Base-by-base conservation (phyloP, 2,113 vertebrate genomes). In the Heliornis fulica region DNA sequence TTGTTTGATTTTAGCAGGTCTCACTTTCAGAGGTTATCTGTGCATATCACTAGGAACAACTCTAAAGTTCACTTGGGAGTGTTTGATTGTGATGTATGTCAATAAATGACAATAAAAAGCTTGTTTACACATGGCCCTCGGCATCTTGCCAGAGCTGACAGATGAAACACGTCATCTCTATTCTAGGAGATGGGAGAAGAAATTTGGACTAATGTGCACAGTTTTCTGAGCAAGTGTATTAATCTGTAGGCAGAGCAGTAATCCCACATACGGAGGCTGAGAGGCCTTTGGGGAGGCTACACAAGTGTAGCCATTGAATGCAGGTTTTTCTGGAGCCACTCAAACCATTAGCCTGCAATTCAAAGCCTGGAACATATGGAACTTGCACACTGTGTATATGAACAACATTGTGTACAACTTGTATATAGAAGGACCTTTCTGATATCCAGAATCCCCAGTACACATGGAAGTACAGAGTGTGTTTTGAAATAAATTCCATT, bases 401-500 rank as follows among this genome's bases (percentile, higher is more conserved):
- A 94, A 90, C 82, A 91, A 75, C 91, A 94, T 51, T 7, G 25
- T 68, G 83, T 41, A 20, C 71, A 53, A 31, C 34, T 89, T 69
- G 34, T 32, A 31, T 57, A 43, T 41, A 40, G 88, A 91, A 71
- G 60, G 50, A 77, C 29, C 8, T n/a, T 71, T 69, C 83, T 72
- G 83, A 53, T 57, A 85, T 75, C 71, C 89, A 96, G 85, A 70
- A 84, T 91, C 89, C 83, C 61, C 81, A 63, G 88, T 31, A n/a
- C 84, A 86, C 70, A 40, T 36, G 54, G 85, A 92, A 92, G 75
- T 28, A 91, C 84, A 74, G 84, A 89, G 57, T 45, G 89, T 74
- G 48, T 83, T 80, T 70, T 87, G 72, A 93, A 95, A 74, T 76
- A 4, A 89, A 94, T 95, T 92, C 87, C 91, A 91, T 88, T 83